Evolutionary conservation across 2,888 invertebrate genomes (phyloP), one percentile per base, ranked within the genome.

Genomic region (Hybos culiciformis): DNA sequence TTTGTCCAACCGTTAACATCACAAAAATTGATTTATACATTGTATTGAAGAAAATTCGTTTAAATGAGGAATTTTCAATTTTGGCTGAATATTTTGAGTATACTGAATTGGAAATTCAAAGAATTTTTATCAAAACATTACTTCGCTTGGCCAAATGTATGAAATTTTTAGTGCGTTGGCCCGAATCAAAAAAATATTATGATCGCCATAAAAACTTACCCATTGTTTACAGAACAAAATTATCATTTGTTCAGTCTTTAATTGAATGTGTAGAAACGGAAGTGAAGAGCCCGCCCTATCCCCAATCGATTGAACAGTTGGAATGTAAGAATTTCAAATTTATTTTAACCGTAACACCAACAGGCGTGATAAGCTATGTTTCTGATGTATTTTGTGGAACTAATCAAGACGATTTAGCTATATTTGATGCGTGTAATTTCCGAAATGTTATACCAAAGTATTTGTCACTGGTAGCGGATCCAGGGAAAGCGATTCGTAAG

Each of bases 221-320:
- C 3, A 55, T 65, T 45, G 54, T 58, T 4, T 65, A 60, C 41
- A 56, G 64, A 4, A 55, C 58, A 8, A 60, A 59, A 46, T 49
- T 65, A n/a, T 50, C 63, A 31, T 60, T 61, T 45, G 61, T 65
- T 9, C 63, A 63, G 45, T 65, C 66, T 17, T 36, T 65, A 34
- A 62, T 65, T 42, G 63, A 65, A 42, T 64, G 63, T 44, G 62
- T 65, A 12, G 66, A 65, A 42, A 63, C 63, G 37, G 63, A 64
- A 34, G 51, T 65, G 44, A 52, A 56, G 14, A 51, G 51, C 12
- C 53, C 53, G 37, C 46, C 53, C 20, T 47, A 58, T 21, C 57
- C 60, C 41, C 48, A 46, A 34, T 48, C 49, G 23, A 42, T 53
- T 32, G 53, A 51, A 42, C 51, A 49, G 44, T 53, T 61, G 44